Conservation (phyloP, 1,140 invertebrate genomes). For the Drosophila tristis region DNA sequence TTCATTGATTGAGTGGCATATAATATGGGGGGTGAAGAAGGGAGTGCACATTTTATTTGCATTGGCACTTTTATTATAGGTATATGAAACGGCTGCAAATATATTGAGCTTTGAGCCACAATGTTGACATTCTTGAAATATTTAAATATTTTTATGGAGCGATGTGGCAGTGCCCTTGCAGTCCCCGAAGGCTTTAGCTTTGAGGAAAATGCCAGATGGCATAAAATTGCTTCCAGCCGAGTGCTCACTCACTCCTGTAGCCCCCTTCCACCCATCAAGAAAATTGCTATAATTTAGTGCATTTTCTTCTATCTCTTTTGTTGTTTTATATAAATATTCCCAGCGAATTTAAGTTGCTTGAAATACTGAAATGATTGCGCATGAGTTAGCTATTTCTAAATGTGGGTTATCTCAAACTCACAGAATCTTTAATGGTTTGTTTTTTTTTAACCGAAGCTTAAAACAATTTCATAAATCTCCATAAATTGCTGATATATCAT, state of each 20-base stretch:
- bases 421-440: too few species aligned
- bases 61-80: slow-evolving; percentile 9
- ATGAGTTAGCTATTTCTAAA: not conserved
- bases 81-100: slow-evolving; percentile 16
- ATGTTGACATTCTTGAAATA: slow-evolving; percentile 9
- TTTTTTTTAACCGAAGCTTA: not conserved
- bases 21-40: not conserved
- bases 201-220: slow-evolving; percentile 19
- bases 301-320: slow-evolving; percentile 1
- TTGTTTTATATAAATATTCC: slow-evolving; percentile 11
- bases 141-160: slow-evolving; percentile 7
- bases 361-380: not conserved
- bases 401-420: too few species aligned
- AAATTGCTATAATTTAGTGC: slow-evolving; percentile 18
- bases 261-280: not conserved
- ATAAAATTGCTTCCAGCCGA: slow-evolving; percentile 17
- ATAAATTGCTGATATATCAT: not conserved
- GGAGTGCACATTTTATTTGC: slow-evolving; percentile 5
- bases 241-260: too few species aligned
- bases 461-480: not conserved
- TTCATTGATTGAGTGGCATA: not conserved
- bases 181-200: not conserved
- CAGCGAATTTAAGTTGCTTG: too few species aligned
- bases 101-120: slow-evolving; percentile 3
- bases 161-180: not conserved